Conservation (phyloP, 2,113 vertebrate genomes). For the Pituophis catenifer region DNA sequence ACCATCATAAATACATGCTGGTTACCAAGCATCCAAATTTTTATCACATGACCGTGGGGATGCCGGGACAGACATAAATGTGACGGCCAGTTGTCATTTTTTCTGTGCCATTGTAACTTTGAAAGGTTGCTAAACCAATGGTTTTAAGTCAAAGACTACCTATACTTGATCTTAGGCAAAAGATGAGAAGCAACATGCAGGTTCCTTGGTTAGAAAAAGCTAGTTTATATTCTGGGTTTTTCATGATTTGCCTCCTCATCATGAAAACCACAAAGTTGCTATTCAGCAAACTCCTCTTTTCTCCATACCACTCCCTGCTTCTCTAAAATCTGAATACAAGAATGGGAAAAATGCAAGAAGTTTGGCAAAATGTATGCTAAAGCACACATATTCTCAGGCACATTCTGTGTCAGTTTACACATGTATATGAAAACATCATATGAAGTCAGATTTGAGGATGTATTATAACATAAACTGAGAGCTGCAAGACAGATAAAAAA, state of each 20-base stretch:
- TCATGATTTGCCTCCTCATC: not conserved
- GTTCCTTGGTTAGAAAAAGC: not conserved
- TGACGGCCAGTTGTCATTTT: not conserved
- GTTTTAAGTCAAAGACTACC: too few relatives aligned
- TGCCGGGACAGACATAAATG: not conserved
- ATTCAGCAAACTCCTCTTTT: not conserved
- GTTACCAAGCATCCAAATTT: not conserved
- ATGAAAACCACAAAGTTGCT: constrained; percentile 19
- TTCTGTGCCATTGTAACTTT: not conserved
- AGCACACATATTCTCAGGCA: not conserved
- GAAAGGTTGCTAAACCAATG: not conserved
- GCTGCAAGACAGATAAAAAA: not conserved
- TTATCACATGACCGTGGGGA: not conserved
- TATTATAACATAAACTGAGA: not conserved
- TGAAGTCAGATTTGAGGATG: not conserved
- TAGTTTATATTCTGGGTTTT: not conserved
- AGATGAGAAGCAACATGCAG: not conserved
- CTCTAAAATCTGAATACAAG: not conserved
- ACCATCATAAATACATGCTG: not conserved
- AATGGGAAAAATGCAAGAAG: not conserved
- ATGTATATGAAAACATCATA: not conserved
- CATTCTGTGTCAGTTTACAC: not conserved
- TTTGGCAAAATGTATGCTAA: not conserved
- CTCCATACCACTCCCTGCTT: constrained; percentile 1
- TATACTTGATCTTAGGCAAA: not conserved